Base-by-base conservation (phyloP, 2,113 vertebrate species). In the Salvelinus fontinalis region DNA sequence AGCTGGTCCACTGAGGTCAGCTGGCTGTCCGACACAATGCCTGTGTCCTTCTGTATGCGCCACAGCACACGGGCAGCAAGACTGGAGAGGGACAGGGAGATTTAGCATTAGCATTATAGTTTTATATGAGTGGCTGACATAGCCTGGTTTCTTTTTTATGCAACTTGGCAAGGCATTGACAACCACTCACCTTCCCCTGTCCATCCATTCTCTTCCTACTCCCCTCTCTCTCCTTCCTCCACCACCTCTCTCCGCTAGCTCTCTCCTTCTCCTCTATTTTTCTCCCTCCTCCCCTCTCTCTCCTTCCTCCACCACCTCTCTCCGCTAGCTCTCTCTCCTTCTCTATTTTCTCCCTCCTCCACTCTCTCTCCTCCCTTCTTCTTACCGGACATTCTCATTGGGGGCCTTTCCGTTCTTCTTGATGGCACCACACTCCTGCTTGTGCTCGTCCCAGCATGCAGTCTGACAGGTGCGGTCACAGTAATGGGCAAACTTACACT, bases 401-500 rank as follows among this genome's bases (percentile, higher is more conserved):
- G 97, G 97, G 0, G 88, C 93, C 48, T 89, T 95, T 75, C 94
- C 94, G 0, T 75, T 64, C 71, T 89, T 95, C 90, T 85, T 97
- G 89, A 99, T 93, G 89, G 97, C 96, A 0, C 89, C 90, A 20
- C 98, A 99, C 83, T 99, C 98, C 0, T 90, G 90, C 88, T 96
- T 98, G 92, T 99, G 97, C 78, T 96, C 95, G 8, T 94, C 87
- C 98, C 98, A 99, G 31, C 96, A 95, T 0, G 95, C 96, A 0
- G 92, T 94, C 92, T 99, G 98, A 87, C 98, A 99, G 67, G 98
- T 98, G 31, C 97, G 95, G 88, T 99, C 94, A 0, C 98, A 99
- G 89, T 99, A 99, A 64, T 95, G 88, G 59, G 98, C 97, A 0
- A 99, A 99, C 79, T 94, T 95, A 84, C 98, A 99, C 89, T 97